These are phyloP conservation scores for Drosophila albomicans DNA, from an alignment of 1,140 invertebrate species.

Conservation along the genomic window DNA sequence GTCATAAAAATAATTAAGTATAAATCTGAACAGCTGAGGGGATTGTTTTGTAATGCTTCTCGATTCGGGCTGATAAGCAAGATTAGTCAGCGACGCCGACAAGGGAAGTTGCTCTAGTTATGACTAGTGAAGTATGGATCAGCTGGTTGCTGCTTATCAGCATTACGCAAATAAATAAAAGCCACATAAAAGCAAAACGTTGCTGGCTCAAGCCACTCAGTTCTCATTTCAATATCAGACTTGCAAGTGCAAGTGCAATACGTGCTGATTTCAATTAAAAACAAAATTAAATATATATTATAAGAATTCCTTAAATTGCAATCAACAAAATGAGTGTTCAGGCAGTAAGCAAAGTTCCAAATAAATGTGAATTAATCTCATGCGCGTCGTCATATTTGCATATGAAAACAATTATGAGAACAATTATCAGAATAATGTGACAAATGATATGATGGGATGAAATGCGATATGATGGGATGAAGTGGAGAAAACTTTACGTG, in stretches of 20 bases:
- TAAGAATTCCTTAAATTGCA: background rate
- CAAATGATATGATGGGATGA: background rate
- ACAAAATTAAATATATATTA: conserved; percentile 6
- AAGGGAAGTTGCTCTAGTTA: conserved; percentile 22
- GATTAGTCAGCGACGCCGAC: conserved; percentile 60
- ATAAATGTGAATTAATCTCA: background rate
- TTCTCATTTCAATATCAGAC: conserved; percentile 36
- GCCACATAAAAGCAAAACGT: conserved; percentile 51
- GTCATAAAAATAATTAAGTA: background rate
- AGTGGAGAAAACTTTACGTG: background rate
- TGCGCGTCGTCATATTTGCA: background rate
- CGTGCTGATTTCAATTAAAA: conserved; percentile 1
- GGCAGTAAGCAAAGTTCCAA: conserved; percentile 37
- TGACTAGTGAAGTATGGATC: conserved; percentile 14
- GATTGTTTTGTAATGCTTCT: background rate
- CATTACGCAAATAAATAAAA: conserved; percentile 24
- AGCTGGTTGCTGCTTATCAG: conserved; percentile 57
- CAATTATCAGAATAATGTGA: background rate
- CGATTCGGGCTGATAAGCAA: conserved; percentile 22
- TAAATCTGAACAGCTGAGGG: conserved; percentile 5
- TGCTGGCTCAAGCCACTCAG: conserved; percentile 27
- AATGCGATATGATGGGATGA: background rate
- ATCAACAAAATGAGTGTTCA: conserved; percentile 39
- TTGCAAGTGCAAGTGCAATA: conserved; percentile 13
- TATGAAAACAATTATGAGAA: background rate